Evolutionary conservation across 2,797 vertebrate species (phyloP), one percentile per base, ranked within the genome.

Genomic region (Acridotheres tristis): DNA sequence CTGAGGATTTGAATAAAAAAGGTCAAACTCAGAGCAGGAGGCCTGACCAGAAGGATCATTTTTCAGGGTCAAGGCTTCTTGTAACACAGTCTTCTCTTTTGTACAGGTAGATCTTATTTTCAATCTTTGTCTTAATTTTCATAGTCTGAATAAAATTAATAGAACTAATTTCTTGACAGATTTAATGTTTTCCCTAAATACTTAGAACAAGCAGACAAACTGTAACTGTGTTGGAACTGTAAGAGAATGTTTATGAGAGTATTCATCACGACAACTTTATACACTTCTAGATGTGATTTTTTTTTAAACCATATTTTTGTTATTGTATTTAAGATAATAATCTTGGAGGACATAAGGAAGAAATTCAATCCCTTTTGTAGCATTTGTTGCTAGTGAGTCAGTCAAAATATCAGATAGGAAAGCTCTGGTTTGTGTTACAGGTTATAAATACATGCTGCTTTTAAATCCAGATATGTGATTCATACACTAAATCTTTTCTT

Each of bases 361-460:
- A 25, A 69, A 96, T 94, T 93, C 73, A 86, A 92, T 92, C 61
- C 47, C 67, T 91, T 96, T 92, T 68, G 82, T 95, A 96, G 53
- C 65, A 75, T 93, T 88, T 81, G 66, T 90, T 96, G 82, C 63
- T 88, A 92, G 13, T 38, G 32, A 95, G 69, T 94, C 87, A 92
- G 93, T 76, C 55, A 94, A 96, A 96, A 88, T 96, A 94, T 90
- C 61, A 89, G 85, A 94, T 87, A 90, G 36, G 62, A 93, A 85
- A 79, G 59, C 65, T 82, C 50, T 94, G 42, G 21, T 68, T 86
- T 72, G 30, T 95, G 76, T 95, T 96, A 72, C 30, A 61, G 25
- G 72, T 91, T 94, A 68, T 79, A 94, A 94, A 82, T 77, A 93
- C 42, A 14, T 89, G 71, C 34, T 87, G 25, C 42, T 94, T 96